Percentiles rank a stretch among this genome's conserved stretches.
Conservation (phyloP, 2,888 invertebrate genomes). For the Ophion ellenae region DNA sequence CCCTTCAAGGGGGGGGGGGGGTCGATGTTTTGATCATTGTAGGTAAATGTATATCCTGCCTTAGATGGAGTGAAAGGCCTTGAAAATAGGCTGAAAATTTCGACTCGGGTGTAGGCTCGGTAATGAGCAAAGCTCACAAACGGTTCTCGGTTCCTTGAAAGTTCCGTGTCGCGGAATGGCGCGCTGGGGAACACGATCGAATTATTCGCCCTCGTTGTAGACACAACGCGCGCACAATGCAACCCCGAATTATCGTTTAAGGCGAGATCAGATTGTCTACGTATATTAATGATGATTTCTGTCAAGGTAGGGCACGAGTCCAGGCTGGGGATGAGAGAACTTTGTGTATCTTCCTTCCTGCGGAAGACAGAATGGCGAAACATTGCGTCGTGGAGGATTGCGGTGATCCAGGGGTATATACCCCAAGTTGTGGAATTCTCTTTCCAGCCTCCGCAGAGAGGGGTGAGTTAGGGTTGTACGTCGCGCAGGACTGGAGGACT, state of each 20-base stretch:
- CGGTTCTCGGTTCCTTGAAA: too few relatives aligned
- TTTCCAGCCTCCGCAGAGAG: conserved; percentile 2
- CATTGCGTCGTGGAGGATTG: conserved; percentile 57
- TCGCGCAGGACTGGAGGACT: conserved; percentile 19
- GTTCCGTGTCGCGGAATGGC: neutral
- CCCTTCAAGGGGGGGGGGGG: too few relatives aligned
- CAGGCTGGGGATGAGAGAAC: conserved; percentile 15
- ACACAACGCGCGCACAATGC: conserved; percentile 29
- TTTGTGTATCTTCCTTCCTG: conserved; percentile 58
- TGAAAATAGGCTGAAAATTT: too few relatives aligned
- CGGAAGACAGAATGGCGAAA: conserved; percentile 55
- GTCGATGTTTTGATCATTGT: too few relatives aligned
- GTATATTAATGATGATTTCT: conserved; percentile 2
- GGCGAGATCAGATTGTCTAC: neutral
- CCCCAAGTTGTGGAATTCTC: neutral
- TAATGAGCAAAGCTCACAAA: too few relatives aligned
- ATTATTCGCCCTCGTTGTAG: conserved; percentile 24
- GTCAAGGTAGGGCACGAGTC: neutral
- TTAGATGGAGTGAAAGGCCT: too few relatives aligned
- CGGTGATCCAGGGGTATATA: conserved; percentile 27
- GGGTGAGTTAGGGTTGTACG: conserved; percentile 40
- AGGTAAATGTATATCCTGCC: too few relatives aligned
- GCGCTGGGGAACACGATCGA: neutral
- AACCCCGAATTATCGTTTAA: conserved; percentile 17
- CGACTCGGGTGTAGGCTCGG: too few relatives aligned